Evolutionary conservation across 2,113 vertebrate genomes (phyloP).

Genomic region (Colistium nudipinnis): DNA sequence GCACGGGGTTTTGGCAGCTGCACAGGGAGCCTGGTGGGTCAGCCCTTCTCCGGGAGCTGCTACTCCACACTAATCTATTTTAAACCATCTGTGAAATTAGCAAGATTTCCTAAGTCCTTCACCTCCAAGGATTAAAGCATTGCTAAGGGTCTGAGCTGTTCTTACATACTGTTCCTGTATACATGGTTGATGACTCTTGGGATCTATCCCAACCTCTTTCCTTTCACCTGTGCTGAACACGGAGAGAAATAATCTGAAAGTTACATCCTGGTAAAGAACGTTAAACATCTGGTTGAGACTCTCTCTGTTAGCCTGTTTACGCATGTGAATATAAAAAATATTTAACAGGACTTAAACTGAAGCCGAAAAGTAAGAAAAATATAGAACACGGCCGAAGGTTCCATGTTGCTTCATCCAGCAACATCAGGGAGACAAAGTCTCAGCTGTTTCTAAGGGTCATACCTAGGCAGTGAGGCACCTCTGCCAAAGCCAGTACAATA

Average conservation of each 20-base stretch:
- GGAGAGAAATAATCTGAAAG: conserved; percentile 11
- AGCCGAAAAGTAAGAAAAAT: conserved; percentile 10
- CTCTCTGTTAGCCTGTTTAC: neutral
- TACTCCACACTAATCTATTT: conserved; percentile 88
- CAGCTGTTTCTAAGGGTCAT: conserved; percentile 59
- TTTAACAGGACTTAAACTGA: conserved; percentile 2
- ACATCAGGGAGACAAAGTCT: conserved; percentile 42
- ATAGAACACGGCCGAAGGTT: conserved; percentile 18
- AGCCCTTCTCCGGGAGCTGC: conserved; percentile 83
- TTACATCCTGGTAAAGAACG: neutral
- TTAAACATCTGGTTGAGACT: conserved; percentile 25
- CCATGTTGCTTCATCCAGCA: conserved; percentile 35
- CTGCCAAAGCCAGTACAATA: conserved; percentile 78
- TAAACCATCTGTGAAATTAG: conserved; percentile 90
- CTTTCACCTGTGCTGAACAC: conserved; percentile 36
- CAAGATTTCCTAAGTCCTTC: conserved; percentile 88
- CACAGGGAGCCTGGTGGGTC: conserved; percentile 85
- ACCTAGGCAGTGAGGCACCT: conserved; percentile 49
- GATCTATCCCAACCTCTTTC: conserved; percentile 40
- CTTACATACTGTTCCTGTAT: conserved; percentile 69
- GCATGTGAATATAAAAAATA: neutral
- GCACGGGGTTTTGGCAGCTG: conserved; percentile 84
- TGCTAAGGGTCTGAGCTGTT: conserved; percentile 75
- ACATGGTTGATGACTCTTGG: conserved; percentile 67
- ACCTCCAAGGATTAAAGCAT: conserved; percentile 87